A percentile compares a stretch with the other conserved stretches of the same genome.
These are phyloP conservation scores for Acrocyrtus sp. DNA, from an alignment of 2,888 invertebrate genomes.

Conservation along the genomic window DNA sequence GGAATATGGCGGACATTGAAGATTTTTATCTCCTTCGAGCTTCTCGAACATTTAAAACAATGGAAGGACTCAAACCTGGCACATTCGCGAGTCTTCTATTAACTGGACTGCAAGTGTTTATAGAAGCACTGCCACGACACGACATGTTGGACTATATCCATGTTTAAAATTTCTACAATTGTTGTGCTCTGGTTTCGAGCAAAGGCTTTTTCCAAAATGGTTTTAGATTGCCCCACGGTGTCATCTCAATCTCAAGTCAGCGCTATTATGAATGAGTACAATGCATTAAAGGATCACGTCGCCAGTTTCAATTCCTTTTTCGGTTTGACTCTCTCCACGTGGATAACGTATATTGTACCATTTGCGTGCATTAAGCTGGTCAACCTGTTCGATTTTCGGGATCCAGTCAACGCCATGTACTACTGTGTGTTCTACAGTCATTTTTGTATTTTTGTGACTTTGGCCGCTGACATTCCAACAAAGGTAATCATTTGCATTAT, in stretches of 20 bases:
- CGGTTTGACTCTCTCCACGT: neutral
- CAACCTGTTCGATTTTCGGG: neutral
- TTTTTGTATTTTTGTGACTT: neutral
- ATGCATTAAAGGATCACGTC: neutral
- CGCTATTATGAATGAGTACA: neutral
- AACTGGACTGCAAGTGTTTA: neutral
- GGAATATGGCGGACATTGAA: neutral
- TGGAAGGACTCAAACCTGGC: neutral
- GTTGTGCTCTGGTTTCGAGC: neutral
- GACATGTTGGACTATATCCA: conserved; percentile 9
- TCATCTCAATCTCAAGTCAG: neutral
- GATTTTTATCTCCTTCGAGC: neutral
- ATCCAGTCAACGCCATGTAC: too few relatives aligned
- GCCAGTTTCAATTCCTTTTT: neutral
- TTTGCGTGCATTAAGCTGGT: neutral
- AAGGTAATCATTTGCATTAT: too few relatives aligned
- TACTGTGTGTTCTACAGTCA: neutral
- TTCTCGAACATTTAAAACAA: neutral
- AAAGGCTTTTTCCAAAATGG: conserved; percentile 4
- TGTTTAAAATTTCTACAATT: neutral
- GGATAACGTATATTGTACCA: neutral
- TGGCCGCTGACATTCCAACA: neutral
- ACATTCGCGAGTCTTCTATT: neutral
- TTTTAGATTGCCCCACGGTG: too few relatives aligned
- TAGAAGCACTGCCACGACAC: conserved; percentile 8